A percentile compares a stretch with the other conserved stretches of the same genome.
These are phyloP conservation scores for Carterocephalus palaemon DNA, from an alignment of 2,888 invertebrate genomes.

Conservation along the genomic window DNA sequence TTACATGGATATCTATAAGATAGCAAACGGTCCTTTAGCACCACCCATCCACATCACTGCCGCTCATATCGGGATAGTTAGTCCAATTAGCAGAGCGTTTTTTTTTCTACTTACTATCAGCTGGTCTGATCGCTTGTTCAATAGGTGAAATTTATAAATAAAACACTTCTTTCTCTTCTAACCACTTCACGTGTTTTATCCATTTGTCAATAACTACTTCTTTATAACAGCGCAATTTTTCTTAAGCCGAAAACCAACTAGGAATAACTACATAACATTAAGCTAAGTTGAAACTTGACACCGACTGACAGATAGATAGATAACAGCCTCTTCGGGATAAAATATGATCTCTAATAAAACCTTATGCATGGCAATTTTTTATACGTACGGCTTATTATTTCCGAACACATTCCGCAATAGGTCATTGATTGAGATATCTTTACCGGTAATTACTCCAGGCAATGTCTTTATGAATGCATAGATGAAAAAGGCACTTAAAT, in stretches of 20 bases:
- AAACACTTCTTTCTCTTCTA: no score
- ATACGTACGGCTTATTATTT: background rate
- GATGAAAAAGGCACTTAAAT: slow-evolving; percentile 8
- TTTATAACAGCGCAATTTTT: background rate
- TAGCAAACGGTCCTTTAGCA: no score
- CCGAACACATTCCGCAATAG: slow-evolving; percentile 7
- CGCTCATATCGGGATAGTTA: no score
- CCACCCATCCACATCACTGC: no score
- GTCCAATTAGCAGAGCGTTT: no score
- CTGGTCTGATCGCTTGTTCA: no score
- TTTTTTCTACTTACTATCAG: no score
- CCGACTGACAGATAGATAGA: slow-evolving; percentile 9
- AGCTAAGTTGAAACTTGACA: slow-evolving; percentile 6
- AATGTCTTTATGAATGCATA: slow-evolving; percentile 8
- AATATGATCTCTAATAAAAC: slow-evolving; percentile 13
- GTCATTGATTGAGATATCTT: slow-evolving; percentile 12
- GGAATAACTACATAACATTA: slow-evolving; percentile 4
- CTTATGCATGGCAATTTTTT: slow-evolving; percentile 5
- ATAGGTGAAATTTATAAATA: no score
- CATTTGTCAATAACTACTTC: no score
- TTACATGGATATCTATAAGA: no score
- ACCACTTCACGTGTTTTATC: no score
- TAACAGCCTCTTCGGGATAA: slow-evolving; percentile 9
- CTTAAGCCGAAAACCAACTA: no score
- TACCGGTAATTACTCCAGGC: slow-evolving; percentile 12